Base-by-base conservation (phyloP, 2,113 vertebrate genomes). In the Corynorhinus townsendii region DNA sequence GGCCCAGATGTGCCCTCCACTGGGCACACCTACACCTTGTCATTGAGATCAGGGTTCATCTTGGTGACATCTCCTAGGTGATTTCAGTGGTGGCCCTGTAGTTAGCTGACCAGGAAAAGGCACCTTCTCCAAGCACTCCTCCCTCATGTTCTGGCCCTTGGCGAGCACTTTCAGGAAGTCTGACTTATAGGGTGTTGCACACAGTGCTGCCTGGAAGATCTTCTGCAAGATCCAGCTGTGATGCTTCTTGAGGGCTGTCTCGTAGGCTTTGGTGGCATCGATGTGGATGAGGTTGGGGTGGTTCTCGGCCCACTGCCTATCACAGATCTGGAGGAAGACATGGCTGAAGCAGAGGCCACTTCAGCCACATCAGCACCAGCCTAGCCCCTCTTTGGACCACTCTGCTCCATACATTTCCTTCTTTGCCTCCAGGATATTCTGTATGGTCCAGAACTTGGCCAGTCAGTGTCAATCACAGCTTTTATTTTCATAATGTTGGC, bases 401-500 rank as follows among this genome's bases (percentile, higher is more conserved):
- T 99, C 98, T 0, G 98, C 91, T 76, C 99, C 99, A 0, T 99
- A 95, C 98, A 99, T 98, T 96, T 99, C 99, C 97, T 99, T 99
- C 96, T 99, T 99, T n/a, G 94, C 99, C 93, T 99, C 99, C 97
- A 99, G 93, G 96, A 99, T 99, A 96, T 99, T 98, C 98, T 99
- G 99, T 40, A 99, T 98, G 0, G 99, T 99, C 97, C 98, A 99
- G 98, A 99, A 99, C 97, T 99, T 99, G 91, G 89, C 68, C 0
- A 62, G 96, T 99, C 98, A 76, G 98, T 99, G 79, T 99, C 99
- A 3, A 99, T 99, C 73, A 99, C 98, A 0, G 99, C 98, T 77
- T 99, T 99, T 98, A 99, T 99, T 99, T 99, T 99, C 99, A 98
- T 99, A 93, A 99, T 99, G 97, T 99, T 99, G 24, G 99, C 98